Conservation (phyloP, 1,140 invertebrate species). For the Drosophila miranda region DNA sequence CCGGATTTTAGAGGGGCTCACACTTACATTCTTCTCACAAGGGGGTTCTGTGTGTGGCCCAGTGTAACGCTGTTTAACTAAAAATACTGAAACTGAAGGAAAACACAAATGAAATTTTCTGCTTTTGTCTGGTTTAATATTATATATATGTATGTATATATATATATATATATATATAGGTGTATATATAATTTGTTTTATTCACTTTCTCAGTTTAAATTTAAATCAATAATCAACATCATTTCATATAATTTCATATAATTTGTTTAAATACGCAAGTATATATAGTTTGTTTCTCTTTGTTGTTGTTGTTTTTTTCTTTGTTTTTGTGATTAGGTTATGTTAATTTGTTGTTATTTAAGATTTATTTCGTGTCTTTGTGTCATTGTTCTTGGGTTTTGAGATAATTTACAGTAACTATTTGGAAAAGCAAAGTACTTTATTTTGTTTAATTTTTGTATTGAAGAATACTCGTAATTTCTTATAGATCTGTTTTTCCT, state of each 20-base stretch:
- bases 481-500: conserved; percentile 53
- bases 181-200: conserved; percentile 70
- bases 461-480: conserved; percentile 71
- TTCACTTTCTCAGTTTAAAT: conserved; percentile 69
- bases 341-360: conserved; percentile 34
- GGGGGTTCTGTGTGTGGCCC: conserved; percentile 21
- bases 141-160: conserved; percentile 34
- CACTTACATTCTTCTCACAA: conserved; percentile 36
- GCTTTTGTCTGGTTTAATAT: conserved; percentile 68
- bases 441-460: conserved; percentile 38
- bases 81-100: conserved; percentile 56
- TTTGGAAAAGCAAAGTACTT: conserved; percentile 70
- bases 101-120: conserved; percentile 59
- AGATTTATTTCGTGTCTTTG: conserved; percentile 35
- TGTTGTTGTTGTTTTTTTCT: conserved; percentile 59
- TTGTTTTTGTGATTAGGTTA: conserved; percentile 51
- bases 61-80: conserved; percentile 44
- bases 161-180: conserved; percentile 46
- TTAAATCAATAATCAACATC: conserved; percentile 82
- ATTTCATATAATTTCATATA: conserved; percentile 77
- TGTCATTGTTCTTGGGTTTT: conserved; percentile 47
- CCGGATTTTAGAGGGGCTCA: conserved; percentile 27
- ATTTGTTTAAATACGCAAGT: conserved; percentile 76
- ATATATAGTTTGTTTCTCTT: conserved; percentile 68
- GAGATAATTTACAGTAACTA: conserved; percentile 76